Evolutionary conservation across 2,113 vertebrate genomes (phyloP).

Genomic region (Pedionomus torquatus): DNA sequence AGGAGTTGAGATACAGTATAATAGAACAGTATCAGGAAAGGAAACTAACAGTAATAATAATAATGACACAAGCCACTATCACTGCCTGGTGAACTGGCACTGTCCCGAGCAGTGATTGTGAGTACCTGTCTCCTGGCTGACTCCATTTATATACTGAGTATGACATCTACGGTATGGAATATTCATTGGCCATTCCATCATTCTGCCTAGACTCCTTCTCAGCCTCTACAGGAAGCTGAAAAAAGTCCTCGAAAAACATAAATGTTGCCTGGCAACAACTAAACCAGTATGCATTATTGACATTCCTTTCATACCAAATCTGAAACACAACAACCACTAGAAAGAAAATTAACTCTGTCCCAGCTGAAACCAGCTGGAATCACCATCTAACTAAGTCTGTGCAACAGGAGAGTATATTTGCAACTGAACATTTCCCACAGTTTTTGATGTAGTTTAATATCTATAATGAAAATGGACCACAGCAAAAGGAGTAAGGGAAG

Average conservation of each 20-base stretch:
- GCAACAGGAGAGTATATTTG: background rate
- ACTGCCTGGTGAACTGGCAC: background rate
- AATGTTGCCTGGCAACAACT: background rate
- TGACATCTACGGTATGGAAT: background rate
- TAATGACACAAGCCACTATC: background rate
- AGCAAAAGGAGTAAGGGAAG: background rate
- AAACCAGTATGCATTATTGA: background rate
- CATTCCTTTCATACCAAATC: background rate
- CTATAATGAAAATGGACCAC: background rate
- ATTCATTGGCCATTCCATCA: background rate
- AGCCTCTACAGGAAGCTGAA: background rate
- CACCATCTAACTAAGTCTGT: background rate
- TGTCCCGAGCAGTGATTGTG: background rate
- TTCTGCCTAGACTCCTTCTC: background rate
- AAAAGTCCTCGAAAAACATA: background rate
- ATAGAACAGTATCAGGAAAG: background rate
- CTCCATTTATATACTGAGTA: background rate
- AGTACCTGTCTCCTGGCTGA: background rate
- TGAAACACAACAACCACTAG: background rate
- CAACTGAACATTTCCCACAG: background rate
- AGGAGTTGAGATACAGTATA: background rate
- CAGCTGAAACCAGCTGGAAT: background rate
- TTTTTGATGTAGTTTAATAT: slow-evolving; percentile 13
- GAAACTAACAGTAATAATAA: background rate
- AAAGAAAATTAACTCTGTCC: background rate